These are phyloP conservation scores for Archocentrus centrarchus DNA, from an alignment of 2,113 vertebrate species.

Conservation along the genomic window DNA sequence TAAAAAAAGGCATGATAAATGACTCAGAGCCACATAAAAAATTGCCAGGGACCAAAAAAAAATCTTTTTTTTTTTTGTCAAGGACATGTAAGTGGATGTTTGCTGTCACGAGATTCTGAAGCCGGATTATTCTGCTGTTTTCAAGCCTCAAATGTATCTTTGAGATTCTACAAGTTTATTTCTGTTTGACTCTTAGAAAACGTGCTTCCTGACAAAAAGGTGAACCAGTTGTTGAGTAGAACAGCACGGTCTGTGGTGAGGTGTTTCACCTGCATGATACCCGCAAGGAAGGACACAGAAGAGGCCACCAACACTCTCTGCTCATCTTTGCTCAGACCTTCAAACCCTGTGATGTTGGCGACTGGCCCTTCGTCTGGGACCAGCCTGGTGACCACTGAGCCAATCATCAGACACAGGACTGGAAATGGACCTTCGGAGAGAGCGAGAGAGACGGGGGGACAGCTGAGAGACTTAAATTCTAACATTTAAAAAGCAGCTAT, in stretches of 20 bases:
- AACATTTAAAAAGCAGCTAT: not conserved
- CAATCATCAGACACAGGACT: slow-evolving; percentile 92
- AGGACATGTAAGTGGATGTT: not conserved
- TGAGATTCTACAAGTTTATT: not conserved
- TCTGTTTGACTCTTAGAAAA: not conserved
- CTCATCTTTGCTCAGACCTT: slow-evolving; percentile 69
- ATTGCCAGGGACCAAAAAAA: too few relatives aligned
- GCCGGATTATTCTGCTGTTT: not conserved
- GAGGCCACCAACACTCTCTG: slow-evolving; percentile 87
- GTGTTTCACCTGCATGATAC: slow-evolving; percentile 89
- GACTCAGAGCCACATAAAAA: too few relatives aligned
- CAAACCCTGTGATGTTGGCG: slow-evolving; percentile 68
- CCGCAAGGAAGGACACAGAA: slow-evolving; percentile 87
- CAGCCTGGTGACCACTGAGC: slow-evolving; percentile 84
- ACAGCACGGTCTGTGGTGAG: not conserved
- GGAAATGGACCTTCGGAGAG: slow-evolving; percentile 86
- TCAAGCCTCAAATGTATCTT: not conserved
- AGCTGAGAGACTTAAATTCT: not conserved
- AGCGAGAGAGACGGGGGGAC: not conserved
- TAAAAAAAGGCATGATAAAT: not conserved
- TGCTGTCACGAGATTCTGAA: not conserved
- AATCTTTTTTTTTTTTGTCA: too few relatives aligned
- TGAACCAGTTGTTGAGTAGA: not conserved
- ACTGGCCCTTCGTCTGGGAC: slow-evolving; percentile 61
- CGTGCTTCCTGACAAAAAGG: not conserved